phyloP scores from a whole-genome alignment of 2,113 vertebrate species.

The Bubo blakistoni region DNA sequence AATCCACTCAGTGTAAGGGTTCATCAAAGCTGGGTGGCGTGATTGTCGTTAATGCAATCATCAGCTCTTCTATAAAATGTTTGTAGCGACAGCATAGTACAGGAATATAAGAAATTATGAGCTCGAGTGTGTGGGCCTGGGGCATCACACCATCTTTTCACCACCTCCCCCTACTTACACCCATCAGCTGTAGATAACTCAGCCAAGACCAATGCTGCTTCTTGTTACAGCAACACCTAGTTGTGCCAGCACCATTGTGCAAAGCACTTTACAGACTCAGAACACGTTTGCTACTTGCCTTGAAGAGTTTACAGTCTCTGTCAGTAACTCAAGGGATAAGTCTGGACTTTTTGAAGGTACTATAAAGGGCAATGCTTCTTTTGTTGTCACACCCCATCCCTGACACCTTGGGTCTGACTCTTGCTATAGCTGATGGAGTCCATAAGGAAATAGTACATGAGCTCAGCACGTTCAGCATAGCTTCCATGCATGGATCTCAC shows the following conservation, averaged over 20 bases:
- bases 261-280: neutral
- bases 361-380: neutral
- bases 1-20: neutral
- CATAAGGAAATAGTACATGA: neutral
- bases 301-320: neutral
- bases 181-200: neutral
- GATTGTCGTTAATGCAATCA: neutral
- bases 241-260: neutral
- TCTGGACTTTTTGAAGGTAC: neutral
- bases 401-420: neutral
- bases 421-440: neutral
- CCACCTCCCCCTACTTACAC: neutral
- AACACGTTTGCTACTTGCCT: neutral
- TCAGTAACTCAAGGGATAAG: neutral
- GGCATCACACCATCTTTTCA: neutral
- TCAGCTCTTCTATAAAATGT: neutral
- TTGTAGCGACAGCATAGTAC: neutral
- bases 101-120: neutral
- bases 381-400: neutral
- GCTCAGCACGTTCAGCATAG: neutral
- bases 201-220: neutral
- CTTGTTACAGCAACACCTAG: neutral
- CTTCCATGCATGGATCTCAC: neutral
- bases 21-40: neutral
- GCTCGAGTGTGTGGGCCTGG: neutral